These are phyloP conservation scores for Acanthisitta chloris DNA, from an alignment of 2,113 vertebrate genomes.

Conservation along the genomic window DNA sequence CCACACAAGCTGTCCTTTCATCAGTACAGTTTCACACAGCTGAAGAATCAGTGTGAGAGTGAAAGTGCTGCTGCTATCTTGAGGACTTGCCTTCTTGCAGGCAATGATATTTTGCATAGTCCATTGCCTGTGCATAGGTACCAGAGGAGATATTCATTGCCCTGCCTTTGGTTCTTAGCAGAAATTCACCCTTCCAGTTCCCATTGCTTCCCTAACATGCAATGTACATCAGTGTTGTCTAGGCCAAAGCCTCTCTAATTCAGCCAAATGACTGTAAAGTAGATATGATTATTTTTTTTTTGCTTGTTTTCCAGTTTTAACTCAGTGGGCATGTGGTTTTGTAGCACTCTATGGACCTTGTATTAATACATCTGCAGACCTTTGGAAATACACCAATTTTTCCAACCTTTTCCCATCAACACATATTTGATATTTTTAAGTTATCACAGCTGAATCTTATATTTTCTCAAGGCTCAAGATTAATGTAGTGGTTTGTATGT, in stretches of 20 bases:
- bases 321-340: background rate
- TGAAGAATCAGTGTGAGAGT: background rate
- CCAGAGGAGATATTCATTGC: background rate
- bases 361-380: background rate
- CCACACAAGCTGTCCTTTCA: background rate
- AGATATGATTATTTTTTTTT: rapidly evolving
- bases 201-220: background rate
- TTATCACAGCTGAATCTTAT: background rate
- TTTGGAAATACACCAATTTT: background rate
- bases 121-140: rapidly evolving
- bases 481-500: background rate
- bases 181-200: background rate
- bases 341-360: background rate
- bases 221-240: background rate
- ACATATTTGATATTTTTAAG: background rate
- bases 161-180: background rate
- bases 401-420: background rate
- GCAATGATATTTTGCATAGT: background rate
- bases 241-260: background rate
- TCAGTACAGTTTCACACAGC: background rate
- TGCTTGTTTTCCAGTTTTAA: background rate
- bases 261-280: background rate
- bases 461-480: background rate
- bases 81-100: background rate
- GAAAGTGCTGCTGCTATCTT: background rate